phyloP scores from a whole-genome alignment of 2,113 vertebrate species.

The Semicossyphus pulcher region DNA sequence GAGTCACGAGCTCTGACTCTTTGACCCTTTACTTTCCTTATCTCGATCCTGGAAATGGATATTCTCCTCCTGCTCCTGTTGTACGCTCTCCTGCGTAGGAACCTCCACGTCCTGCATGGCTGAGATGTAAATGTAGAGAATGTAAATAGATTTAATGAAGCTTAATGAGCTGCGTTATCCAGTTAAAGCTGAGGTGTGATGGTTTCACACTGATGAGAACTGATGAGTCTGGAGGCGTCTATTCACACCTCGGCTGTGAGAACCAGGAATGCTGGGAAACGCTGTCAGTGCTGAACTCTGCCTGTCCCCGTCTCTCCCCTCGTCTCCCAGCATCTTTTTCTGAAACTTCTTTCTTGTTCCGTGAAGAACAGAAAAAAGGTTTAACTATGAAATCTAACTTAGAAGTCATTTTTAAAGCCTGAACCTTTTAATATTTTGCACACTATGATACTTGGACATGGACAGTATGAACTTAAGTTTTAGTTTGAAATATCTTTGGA shows the following conservation, averaged over 20 bases:
- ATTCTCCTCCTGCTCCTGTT: neutral
- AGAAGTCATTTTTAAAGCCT: no score
- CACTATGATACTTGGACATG: neutral
- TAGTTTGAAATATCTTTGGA: no score
- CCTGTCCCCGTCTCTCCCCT: neutral
- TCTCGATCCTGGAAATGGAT: neutral
- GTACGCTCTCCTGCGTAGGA: neutral
- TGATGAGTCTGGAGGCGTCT: conserved; percentile 73
- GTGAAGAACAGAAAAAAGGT: no score
- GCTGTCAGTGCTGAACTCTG: neutral
- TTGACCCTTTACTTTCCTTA: conserved; percentile 1
- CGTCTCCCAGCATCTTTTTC: neutral
- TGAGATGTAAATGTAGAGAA: conserved; percentile 39
- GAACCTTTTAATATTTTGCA: no score
- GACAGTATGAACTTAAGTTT: no score
- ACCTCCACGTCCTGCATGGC: neutral
- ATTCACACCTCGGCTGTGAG: conserved; percentile 79
- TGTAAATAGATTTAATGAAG: conserved; percentile 59
- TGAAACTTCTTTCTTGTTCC: no score
- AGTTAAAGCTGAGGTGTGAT: conserved; percentile 78
- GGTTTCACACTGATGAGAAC: conserved; percentile 79
- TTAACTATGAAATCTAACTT: no score
- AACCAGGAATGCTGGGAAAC: conserved; percentile 49
- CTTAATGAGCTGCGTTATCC: conserved; percentile 71
- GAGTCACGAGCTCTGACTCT: neutral